Evolutionary conservation across 2,888 invertebrate genomes (phyloP), one percentile per base, ranked within the genome.

Genomic region (Epinotia nisella): DNA sequence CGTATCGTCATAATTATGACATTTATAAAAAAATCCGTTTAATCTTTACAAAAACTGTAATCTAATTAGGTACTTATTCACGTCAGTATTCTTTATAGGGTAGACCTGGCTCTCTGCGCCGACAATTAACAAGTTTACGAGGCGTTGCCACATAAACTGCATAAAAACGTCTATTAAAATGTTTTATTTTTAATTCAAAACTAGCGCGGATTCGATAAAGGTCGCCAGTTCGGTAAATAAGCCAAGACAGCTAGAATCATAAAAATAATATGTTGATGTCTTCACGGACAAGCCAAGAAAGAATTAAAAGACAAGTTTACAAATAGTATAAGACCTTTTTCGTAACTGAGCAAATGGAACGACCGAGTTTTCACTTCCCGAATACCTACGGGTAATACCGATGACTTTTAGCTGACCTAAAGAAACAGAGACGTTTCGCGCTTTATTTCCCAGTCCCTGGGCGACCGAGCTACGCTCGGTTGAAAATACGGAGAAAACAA

Each of bases 101-200:
- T 56, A 58, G n/a, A 49, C 58, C 53, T 59, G 19, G 55, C 15
- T 21, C 15, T 53, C 53, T 45, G n/a, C 24, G 4, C 13, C 35
- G 29, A 51, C 62, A 58, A 73, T 41, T 15, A 53, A 29, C 53
- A 13, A 49, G 24, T 73, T 73, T 73, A 73, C 58, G 73, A 73
- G 58, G 24, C 72, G 17, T 17, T 64, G 59, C 41, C 73, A 21
- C 64, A 69, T 73, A 73, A 73, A 73, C 19, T 62, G 56, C 24
- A 64, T 73, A 58, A 73, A 73, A 69, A 59, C 17, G 64, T 73
- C 73, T 73, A 73, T 73, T 62, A 64, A 69, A 5, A 39, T 73
- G 69, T 62, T 73, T 73, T 73, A 73, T 73, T 73, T 68, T 69
- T 71, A 53, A 61, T 62, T 53, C 64, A 53, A 58, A 69, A 58